Percentiles rank a stretch among this genome's conserved stretches.
phyloP scores from a whole-genome alignment of 2,888 invertebrate species.

The Drosophila phalerata region DNA sequence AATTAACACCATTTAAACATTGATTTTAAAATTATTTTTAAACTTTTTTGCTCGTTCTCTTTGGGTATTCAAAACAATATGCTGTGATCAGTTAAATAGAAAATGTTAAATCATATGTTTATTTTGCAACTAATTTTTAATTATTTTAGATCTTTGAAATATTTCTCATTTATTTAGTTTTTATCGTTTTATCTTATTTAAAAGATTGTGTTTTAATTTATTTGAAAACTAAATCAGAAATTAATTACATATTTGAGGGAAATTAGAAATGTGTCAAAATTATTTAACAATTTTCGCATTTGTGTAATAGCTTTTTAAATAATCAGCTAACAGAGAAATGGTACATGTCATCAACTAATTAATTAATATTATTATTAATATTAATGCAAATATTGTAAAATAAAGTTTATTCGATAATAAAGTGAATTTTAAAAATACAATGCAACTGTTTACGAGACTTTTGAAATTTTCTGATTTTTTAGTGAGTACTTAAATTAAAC shows the following conservation, averaged over 20 bases:
- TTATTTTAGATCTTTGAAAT: conserved; percentile 36
- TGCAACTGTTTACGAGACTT: too few relatives aligned
- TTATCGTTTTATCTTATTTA: conserved; percentile 37
- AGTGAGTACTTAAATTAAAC: too few relatives aligned
- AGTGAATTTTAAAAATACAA: conserved; percentile 57
- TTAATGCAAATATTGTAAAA: conserved; percentile 61
- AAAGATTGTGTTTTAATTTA: conserved; percentile 49
- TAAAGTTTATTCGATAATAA: conserved; percentile 65
- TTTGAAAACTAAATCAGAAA: conserved; percentile 35
- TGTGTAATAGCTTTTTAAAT: conserved; percentile 44
- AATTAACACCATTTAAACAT: conserved; percentile 7
- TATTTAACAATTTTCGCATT: conserved; percentile 28
- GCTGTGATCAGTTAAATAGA: conserved; percentile 75
- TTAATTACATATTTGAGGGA: conserved; percentile 3
- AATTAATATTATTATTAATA: conserved; percentile 27
- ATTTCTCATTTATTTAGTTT: conserved; percentile 69
- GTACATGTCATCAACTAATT: conserved; percentile 54
- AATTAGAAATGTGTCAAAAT: conserved; percentile 10
- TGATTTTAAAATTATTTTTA: conserved; percentile 20
- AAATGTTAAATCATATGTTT: conserved; percentile 41
- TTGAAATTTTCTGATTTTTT: too few relatives aligned
- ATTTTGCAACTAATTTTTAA: conserved; percentile 39
- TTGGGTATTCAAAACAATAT: conserved; percentile 72
- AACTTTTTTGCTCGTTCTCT: conserved; percentile 40
- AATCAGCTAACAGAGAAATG: conserved; percentile 41